Conservation (phyloP, 2,888 invertebrate genomes). For the Siphonodentalium dalli region DNA sequence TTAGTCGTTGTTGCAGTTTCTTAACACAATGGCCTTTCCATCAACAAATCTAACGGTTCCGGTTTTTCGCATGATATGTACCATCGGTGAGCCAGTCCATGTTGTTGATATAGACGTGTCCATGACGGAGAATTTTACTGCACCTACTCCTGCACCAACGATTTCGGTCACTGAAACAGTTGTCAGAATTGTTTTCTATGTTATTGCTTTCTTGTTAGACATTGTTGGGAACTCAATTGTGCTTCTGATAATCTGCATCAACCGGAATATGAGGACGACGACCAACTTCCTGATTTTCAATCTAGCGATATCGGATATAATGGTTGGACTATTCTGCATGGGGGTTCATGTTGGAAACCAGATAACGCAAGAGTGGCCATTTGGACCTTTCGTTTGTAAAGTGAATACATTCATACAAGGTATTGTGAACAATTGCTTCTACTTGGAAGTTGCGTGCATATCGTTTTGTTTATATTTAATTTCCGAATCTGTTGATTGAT, state of each 20-base stretch:
- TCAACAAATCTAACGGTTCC: no score
- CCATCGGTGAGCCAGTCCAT: no score
- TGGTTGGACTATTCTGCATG: constrained; percentile 57
- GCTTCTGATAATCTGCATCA: constrained; percentile 42
- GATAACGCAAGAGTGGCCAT: constrained; percentile 47
- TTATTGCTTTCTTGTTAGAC: constrained; percentile 43
- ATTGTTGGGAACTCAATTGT: constrained; percentile 51
- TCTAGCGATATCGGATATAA: constrained; percentile 51
- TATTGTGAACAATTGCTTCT: no score
- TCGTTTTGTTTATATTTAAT: not conserved
- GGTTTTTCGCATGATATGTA: no score
- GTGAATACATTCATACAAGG: constrained; percentile 53
- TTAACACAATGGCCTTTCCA: no score
- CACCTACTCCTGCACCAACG: no score
- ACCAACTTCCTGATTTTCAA: constrained; percentile 53
- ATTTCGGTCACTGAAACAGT: no score
- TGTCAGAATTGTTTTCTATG: constrained; percentile 49
- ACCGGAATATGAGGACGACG: constrained; percentile 45
- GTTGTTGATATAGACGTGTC: no score
- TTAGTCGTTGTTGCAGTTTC: no score
- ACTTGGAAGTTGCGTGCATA: not conserved
- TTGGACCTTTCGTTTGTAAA: constrained; percentile 50
- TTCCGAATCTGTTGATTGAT: not conserved
- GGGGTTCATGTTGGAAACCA: constrained; percentile 56
- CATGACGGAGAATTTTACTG: no score